These are phyloP conservation scores for Cossypha niveicapilla DNA, from an alignment of 2,797 vertebrate species.

Conservation along the genomic window DNA sequence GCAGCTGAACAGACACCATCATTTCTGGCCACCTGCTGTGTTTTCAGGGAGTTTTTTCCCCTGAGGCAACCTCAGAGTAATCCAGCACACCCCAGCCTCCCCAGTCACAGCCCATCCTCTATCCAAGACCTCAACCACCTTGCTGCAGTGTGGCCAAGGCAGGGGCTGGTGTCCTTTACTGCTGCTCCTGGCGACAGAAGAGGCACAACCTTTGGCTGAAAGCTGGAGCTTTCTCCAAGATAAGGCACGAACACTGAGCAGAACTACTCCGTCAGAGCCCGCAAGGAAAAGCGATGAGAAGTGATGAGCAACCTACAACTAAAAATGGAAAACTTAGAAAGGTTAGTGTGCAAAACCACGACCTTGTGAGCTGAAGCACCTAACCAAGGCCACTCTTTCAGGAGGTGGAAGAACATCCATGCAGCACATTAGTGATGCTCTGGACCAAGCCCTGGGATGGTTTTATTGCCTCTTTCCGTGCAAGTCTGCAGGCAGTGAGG, in stretches of 20 bases:
- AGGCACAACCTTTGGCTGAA: neutral
- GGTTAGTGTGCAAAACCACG: neutral
- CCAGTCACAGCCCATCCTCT: neutral
- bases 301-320: fast-evolving
- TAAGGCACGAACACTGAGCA: neutral
- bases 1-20: neutral
- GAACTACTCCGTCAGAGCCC: neutral
- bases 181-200: neutral
- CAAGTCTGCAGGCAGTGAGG: fast-evolving
- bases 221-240: neutral
- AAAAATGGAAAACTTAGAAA: neutral
- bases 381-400: neutral
- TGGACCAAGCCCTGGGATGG: fast-evolving
- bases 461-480: fast-evolving
- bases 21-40: neutral
- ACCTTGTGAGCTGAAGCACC: neutral
- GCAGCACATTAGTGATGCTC: fast-evolving
- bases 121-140: neutral
- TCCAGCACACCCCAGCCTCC: neutral
- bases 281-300: fast-evolving
- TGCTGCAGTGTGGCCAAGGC: fast-evolving
- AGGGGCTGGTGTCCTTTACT: neutral
- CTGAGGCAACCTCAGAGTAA: neutral
- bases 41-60: neutral
- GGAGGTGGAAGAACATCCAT: fast-evolving